A percentile compares a stretch with the other conserved stretches of the same genome.
phyloP scores from a whole-genome alignment of 2,888 invertebrate genomes.

The Hydroisotoma schaefferi region DNA sequence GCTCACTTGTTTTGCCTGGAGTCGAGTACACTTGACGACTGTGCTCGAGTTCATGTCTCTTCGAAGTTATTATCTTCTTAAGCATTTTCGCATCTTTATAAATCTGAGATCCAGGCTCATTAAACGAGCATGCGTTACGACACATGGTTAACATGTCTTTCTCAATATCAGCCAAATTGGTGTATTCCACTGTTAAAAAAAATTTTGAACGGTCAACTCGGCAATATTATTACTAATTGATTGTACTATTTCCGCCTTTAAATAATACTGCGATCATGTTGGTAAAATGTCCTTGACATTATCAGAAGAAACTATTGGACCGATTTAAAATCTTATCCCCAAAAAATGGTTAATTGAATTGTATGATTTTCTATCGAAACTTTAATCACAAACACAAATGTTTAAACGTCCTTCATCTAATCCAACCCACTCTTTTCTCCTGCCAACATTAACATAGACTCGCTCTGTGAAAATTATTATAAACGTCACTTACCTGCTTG shows the following conservation, averaged over 20 bases:
- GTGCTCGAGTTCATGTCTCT: conserved; percentile 69
- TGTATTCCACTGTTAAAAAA: conserved; percentile 59
- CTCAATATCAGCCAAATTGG: conserved; percentile 75
- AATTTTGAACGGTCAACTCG: conserved; percentile 4
- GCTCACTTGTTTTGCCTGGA: conserved; percentile 65
- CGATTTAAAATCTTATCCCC: no score
- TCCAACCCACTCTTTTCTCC: no score
- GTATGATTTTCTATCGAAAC: no score
- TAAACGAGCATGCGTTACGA: conserved; percentile 91
- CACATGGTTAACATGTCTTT: conserved; percentile 85
- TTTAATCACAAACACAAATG: no score
- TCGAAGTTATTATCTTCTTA: conserved; percentile 66
- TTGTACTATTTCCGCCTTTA: no score
- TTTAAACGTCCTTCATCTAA: no score
- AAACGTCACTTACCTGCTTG: conserved; percentile 58
- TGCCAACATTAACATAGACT: no score
- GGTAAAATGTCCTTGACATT: no score
- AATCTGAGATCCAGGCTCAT: conserved; percentile 93
- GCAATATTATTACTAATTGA: background rate
- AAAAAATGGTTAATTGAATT: no score
- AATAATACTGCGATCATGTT: no score
- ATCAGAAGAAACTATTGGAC: no score
- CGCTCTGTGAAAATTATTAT: background rate
- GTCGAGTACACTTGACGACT: conserved; percentile 54
- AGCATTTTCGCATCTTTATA: conserved; percentile 90